Conservation (phyloP, 2,888 invertebrate genomes). For the Eupithecia dodoneata region DNA sequence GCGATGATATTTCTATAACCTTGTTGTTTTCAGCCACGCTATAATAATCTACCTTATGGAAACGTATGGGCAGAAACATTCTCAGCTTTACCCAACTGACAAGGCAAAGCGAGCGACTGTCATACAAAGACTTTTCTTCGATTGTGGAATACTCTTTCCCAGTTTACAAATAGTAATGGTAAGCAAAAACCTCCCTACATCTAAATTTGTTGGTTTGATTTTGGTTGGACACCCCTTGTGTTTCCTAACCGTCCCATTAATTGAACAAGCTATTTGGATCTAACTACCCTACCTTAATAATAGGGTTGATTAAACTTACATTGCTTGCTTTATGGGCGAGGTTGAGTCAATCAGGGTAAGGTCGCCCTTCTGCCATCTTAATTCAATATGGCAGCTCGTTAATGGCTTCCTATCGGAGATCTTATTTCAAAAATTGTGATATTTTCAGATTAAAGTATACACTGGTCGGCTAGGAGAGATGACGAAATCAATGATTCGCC, state of each 20-base stretch:
- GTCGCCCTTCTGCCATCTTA: conserved; percentile 1
- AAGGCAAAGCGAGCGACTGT: conserved; percentile 63
- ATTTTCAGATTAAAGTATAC: conserved; percentile 67
- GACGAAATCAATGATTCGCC: conserved; percentile 57
- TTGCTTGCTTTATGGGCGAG: not conserved
- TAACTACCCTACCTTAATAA: not conserved
- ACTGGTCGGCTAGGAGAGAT: conserved; percentile 63
- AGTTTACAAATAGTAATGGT: conserved; percentile 74
- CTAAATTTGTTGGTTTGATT: not conserved
- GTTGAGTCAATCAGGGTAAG: conserved; percentile 1
- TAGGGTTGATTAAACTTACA: not conserved
- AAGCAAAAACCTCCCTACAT: conserved; percentile 31
- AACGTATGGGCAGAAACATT: conserved; percentile 66
- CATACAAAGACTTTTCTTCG: conserved; percentile 70
- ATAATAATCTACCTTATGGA: conserved; percentile 72
- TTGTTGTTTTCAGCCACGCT: conserved; percentile 62
- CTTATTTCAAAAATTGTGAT: not conserved
- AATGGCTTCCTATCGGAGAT: conserved; percentile 4
- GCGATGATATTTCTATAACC: not conserved
- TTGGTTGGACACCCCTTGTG: not conserved
- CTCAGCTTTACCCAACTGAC: conserved; percentile 64
- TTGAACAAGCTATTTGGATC: not conserved
- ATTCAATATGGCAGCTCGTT: not conserved
- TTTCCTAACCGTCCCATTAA: not conserved
- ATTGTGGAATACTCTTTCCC: conserved; percentile 72